Percentiles rank a stretch among this genome's conserved stretches.
Evolutionary conservation across 2,888 invertebrate genomes (phyloP).

Genomic region (Drosophila mulleri): DNA sequence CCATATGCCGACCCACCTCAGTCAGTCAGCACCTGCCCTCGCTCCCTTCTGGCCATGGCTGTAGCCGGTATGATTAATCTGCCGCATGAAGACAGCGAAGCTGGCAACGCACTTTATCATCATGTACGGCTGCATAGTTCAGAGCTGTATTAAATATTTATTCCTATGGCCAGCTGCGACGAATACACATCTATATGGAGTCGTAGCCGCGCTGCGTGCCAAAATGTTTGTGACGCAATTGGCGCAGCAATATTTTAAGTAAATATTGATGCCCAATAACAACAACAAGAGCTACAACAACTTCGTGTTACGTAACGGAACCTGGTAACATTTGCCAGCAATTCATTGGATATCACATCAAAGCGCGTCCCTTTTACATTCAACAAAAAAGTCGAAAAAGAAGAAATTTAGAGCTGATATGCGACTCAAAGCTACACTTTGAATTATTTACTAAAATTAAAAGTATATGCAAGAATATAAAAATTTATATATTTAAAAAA

Average conservation of each 20-base stretch:
- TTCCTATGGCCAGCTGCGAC: slow-evolving; percentile 43
- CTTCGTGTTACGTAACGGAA: slow-evolving; percentile 9
- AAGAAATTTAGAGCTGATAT: not conserved
- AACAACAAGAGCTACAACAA: not conserved
- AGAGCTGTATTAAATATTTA: slow-evolving; percentile 73
- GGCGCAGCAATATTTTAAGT: slow-evolving; percentile 63
- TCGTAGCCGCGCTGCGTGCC: slow-evolving; percentile 7
- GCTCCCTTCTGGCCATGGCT: not conserved
- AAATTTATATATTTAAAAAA: too few relatives aligned
- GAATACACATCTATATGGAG: not conserved
- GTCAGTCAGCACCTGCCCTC: not conserved
- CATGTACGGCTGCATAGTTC: slow-evolving; percentile 46
- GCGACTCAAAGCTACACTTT: not conserved
- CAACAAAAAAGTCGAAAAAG: slow-evolving; percentile 2
- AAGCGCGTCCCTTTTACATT: slow-evolving; percentile 10
- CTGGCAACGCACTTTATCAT: slow-evolving; percentile 67
- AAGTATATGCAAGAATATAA: not conserved
- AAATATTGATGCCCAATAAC: slow-evolving; percentile 64
- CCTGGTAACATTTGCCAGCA: slow-evolving; percentile 39
- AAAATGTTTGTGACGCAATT: slow-evolving; percentile 54
- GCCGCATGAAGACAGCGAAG: slow-evolving; percentile 56
- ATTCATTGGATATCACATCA: slow-evolving; percentile 40
- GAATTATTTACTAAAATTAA: not conserved
- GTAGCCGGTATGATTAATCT: slow-evolving; percentile 70
- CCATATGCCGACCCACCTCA: slow-evolving; percentile 13